Evolutionary conservation across 2,888 invertebrate genomes (phyloP).

Genomic region (Zaprionus lineosus): DNA sequence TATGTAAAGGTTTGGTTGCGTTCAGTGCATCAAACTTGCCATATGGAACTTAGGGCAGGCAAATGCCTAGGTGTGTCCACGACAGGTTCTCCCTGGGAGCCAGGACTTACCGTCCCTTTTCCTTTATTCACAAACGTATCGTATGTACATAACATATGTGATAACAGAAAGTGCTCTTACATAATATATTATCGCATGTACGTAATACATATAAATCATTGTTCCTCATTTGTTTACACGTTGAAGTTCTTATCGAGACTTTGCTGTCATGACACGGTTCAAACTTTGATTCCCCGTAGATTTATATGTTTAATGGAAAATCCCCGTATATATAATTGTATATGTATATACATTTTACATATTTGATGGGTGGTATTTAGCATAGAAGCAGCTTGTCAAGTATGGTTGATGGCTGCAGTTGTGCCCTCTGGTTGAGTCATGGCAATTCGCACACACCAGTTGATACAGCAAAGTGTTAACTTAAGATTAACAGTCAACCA

Average conservation of each 20-base stretch:
- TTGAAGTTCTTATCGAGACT: conserved; percentile 17
- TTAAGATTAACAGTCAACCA: conserved; percentile 50
- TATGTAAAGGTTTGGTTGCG: too few species aligned
- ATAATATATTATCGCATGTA: conserved; percentile 29
- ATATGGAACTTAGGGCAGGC: too few species aligned
- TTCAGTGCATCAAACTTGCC: too few species aligned
- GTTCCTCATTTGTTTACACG: conserved; percentile 35
- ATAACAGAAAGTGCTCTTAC: neutral
- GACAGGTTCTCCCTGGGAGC: too few species aligned
- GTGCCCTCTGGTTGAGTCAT: conserved; percentile 5
- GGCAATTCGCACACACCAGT: neutral
- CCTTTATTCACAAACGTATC: too few species aligned
- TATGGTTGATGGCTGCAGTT: conserved; percentile 6
- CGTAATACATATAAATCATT: conserved; percentile 66
- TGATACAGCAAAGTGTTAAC: conserved; percentile 43
- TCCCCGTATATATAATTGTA: conserved; percentile 7
- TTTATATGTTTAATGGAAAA: conserved; percentile 12
- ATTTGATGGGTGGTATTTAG: too few species aligned
- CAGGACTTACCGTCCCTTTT: too few species aligned
- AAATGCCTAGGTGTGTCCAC: too few species aligned
- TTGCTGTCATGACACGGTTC: conserved; percentile 10
- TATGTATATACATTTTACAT: too few species aligned
- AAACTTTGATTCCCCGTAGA: conserved; percentile 9
- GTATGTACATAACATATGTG: conserved; percentile 1
- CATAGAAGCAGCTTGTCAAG: too few species aligned